Evolutionary conservation across 2,113 vertebrate species (phyloP), one percentile per base, ranked within the genome.

Genomic region (Machaerirhynchus nigripectus): DNA sequence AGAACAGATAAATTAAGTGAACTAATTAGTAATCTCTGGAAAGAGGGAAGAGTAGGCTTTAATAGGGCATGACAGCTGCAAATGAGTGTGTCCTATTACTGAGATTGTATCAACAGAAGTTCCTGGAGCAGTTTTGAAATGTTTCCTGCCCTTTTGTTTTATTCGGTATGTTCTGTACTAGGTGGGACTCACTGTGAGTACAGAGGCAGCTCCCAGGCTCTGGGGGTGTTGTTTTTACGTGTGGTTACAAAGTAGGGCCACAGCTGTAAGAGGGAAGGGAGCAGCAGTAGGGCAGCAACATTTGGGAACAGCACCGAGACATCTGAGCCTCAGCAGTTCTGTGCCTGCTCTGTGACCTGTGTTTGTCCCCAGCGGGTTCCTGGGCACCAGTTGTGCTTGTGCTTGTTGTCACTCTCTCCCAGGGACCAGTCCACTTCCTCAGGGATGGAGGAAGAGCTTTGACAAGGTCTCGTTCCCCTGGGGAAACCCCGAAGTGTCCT

Each of bases 1-100:
- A 69, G 79, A 69, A 52, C 56, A 92, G 77, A 74, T 93, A 90
- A 89, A 96, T 90, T 68, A 95, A 90, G 42, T 42, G 40, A 89
- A 67, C 61, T 87, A 81, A 95, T 93, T 52, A 74, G 67, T 76
- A 85, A 85, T 35, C 35, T 57, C 46, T 59, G 80, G 55, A 40
- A 95, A 61, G 53, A 87, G 52, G 52, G 47, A 71, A 80, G 76
- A 49, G 61, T 20, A 27, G 65, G 55, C 50, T 85, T 95, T 80
- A 90, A 33, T 59, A 80, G 78, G 59, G 57, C 53, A 28, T 49
- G 65, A 60, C 70, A 90, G 50, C 87, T 83, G 59, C 71, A 87
- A 64, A 65, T 49, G 46, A 65, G 40, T 49, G 35, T 22, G 37
- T 49, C 61, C 52, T 14, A 5, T 50, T 55, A 50, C n/a, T 50